Evolutionary conservation across 2,113 vertebrate genomes (phyloP).

Genomic region (Terrapene triunguis): DNA sequence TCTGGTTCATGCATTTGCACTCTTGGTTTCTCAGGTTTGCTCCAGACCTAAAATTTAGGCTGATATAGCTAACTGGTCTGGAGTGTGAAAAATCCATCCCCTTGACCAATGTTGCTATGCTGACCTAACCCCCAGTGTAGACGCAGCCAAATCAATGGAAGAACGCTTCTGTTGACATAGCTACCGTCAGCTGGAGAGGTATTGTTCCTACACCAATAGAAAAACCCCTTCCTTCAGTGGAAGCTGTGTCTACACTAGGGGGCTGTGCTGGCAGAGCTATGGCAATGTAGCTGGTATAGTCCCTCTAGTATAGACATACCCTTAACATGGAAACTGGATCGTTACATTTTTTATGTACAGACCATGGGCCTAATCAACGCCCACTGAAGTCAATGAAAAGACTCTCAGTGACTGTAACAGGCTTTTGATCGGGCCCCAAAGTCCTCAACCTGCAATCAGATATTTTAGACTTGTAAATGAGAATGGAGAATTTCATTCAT

Average conservation of each 20-base stretch:
- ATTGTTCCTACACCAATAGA: background rate
- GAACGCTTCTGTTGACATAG: background rate
- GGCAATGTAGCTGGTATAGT: background rate
- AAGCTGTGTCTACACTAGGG: background rate
- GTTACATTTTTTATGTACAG: background rate
- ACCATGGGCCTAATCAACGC: background rate
- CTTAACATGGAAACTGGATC: background rate
- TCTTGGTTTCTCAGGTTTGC: background rate
- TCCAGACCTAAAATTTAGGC: background rate
- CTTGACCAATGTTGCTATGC: background rate
- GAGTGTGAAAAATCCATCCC: background rate
- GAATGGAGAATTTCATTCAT: background rate
- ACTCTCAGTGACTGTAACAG: background rate
- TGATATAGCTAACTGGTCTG: background rate
- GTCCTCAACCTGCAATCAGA: background rate
- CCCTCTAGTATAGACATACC: background rate
- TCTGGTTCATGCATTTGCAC: background rate
- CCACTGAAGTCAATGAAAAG: background rate
- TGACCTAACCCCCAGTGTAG: background rate
- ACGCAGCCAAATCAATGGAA: background rate
- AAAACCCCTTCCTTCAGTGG: background rate
- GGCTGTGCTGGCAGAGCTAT: background rate
- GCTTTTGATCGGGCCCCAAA: background rate
- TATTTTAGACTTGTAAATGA: background rate
- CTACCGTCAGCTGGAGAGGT: background rate